A percentile compares a stretch with the other conserved stretches of the same genome.
Conservation (phyloP, 2,888 invertebrate species). For the Thereva nobilitata region DNA sequence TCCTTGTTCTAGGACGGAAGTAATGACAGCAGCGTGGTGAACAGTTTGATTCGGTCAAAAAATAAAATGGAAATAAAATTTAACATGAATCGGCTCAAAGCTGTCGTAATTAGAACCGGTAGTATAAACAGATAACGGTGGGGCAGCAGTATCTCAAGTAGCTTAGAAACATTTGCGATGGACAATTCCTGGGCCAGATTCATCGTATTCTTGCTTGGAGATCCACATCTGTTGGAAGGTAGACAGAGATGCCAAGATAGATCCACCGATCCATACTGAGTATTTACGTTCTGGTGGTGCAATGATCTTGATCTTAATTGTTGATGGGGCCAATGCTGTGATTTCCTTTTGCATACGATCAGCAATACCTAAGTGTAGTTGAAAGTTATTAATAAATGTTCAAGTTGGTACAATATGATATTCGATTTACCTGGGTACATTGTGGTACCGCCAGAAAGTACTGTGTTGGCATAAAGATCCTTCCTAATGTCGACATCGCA, state of each 20-base stretch:
- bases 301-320: constrained; percentile 95
- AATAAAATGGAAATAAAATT: too few relatives aligned
- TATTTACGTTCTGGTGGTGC: constrained; percentile 89
- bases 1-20: too few relatives aligned
- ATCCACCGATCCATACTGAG: constrained; percentile 88
- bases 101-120: too few relatives aligned
- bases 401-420: not conserved
- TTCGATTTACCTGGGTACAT: constrained; percentile 81
- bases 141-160: too few relatives aligned
- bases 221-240: constrained; percentile 94
- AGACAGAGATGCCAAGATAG: constrained; percentile 85
- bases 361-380: constrained; percentile 65
- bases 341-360: constrained; percentile 91
- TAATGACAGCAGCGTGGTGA: too few relatives aligned
- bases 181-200: constrained; percentile 65
- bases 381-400: not conserved
- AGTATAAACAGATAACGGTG: too few relatives aligned
- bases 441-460: constrained; percentile 90
- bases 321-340: constrained; percentile 85
- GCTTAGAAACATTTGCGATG: constrained; percentile 96
- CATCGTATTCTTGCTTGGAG: constrained; percentile 83
- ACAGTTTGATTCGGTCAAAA: too few relatives aligned
- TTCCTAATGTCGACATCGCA: constrained; percentile 96
- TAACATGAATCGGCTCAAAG: too few relatives aligned
- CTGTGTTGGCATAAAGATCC: constrained; percentile 94